Percentiles rank a stretch among this genome's conserved stretches.
These are phyloP conservation scores for Batillaria attramentaria DNA, from an alignment of 1,140 invertebrate species.

Conservation along the genomic window DNA sequence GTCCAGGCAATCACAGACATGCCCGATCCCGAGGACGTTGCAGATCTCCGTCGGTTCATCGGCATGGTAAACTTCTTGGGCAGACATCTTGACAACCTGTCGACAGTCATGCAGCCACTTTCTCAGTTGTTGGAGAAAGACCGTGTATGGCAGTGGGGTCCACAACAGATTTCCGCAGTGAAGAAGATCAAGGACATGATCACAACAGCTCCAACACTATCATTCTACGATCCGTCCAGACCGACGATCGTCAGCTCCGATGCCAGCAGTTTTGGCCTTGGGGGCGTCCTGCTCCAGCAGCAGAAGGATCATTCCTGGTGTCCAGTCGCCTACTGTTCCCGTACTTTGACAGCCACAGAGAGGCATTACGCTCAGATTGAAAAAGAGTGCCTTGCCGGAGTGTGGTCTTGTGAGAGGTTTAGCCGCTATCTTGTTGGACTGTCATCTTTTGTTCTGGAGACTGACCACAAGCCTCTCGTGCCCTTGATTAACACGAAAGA, in stretches of 20 bases:
- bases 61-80: constrained; percentile 71
- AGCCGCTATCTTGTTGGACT: constrained; percentile 72
- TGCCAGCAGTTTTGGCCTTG: constrained; percentile 42
- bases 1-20: constrained; percentile 11
- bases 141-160: constrained; percentile 36
- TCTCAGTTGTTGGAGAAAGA: constrained; percentile 30
- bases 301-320: constrained; percentile 33
- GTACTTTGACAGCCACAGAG: constrained; percentile 70
- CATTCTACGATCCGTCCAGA: constrained; percentile 10
- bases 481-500: constrained; percentile 42
- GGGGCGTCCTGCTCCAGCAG: constrained; percentile 42
- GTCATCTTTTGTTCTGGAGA: constrained; percentile 48
- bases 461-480: constrained; percentile 66
- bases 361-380: constrained; percentile 74
- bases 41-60: constrained; percentile 55
- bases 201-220: too few relatives aligned
- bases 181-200: constrained; percentile 20
- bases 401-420: constrained; percentile 74
- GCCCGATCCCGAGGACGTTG: background rate
- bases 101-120: constrained; percentile 22
- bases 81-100: constrained; percentile 56
- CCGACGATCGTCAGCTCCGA: constrained; percentile 43
- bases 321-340: constrained; percentile 70
- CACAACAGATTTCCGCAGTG: constrained; percentile 9
- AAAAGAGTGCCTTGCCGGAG: constrained; percentile 74